Conservation (phyloP, 2,113 vertebrate genomes). For the Indri indri region DNA sequence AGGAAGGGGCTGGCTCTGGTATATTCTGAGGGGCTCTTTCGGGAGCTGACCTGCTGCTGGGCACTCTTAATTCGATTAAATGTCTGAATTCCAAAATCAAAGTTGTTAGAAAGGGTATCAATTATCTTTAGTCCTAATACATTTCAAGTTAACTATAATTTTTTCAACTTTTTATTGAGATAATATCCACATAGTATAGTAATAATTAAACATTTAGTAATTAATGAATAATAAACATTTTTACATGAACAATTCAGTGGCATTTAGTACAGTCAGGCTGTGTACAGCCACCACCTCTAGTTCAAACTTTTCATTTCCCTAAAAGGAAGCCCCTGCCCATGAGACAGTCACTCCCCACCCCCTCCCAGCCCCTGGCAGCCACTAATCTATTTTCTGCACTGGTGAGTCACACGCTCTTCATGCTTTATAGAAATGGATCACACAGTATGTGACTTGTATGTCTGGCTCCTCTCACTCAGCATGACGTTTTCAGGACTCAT, state of each 20-base stretch:
- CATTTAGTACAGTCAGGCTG: too few relatives aligned
- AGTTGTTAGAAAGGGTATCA: background rate
- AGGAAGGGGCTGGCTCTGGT: too few relatives aligned
- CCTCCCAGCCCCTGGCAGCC: background rate
- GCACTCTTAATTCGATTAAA: constrained; percentile 62
- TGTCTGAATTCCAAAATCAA: constrained; percentile 70
- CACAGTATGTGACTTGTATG: background rate
- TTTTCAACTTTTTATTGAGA: background rate
- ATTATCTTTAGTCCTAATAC: background rate
- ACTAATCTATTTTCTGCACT: background rate
- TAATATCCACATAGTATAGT: background rate
- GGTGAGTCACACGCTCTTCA: background rate
- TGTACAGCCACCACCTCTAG: background rate
- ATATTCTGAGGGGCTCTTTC: background rate
- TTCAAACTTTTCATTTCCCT: background rate
- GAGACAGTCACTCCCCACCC: accelerated
- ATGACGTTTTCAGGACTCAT: background rate
- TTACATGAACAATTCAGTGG: background rate
- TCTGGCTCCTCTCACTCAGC: background rate
- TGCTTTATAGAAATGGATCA: accelerated
- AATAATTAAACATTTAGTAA: background rate
- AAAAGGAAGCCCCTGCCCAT: background rate
- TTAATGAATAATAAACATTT: background rate
- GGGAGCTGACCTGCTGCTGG: background rate
- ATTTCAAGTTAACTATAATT: background rate